These are phyloP conservation scores for Choristoneura fumiferana DNA, from an alignment of 1,140 invertebrate genomes.

Conservation along the genomic window DNA sequence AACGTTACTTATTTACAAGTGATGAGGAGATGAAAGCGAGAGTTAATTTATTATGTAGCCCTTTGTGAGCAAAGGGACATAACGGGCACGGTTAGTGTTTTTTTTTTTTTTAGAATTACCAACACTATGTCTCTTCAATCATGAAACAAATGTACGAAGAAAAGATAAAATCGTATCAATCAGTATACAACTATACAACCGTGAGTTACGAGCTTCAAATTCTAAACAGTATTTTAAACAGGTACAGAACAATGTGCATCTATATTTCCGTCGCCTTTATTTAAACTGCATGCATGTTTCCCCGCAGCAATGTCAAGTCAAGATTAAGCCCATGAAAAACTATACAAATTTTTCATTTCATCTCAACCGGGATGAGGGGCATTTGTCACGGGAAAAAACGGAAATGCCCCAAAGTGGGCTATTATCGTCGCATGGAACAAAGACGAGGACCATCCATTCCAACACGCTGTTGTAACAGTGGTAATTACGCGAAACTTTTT, in stretches of 20 bases:
- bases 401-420: constrained; percentile 16
- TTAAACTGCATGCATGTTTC: background rate
- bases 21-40: background rate
- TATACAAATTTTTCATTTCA: constrained; percentile 15
- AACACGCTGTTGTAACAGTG: background rate
- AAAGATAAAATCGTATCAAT: too few species aligned
- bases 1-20: constrained; percentile 1
- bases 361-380: constrained; percentile 10
- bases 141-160: too few species aligned
- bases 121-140: too few species aligned
- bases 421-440: constrained; percentile 17
- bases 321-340: constrained; percentile 17
- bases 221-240: too few species aligned
- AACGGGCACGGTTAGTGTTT: too few species aligned
- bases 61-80: too few species aligned
- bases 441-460: constrained; percentile 11
- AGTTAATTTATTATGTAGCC: background rate
- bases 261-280: too few species aligned
- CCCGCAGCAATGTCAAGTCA: background rate
- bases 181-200: too few species aligned
- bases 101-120: too few species aligned
- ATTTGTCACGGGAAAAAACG: constrained; percentile 15
- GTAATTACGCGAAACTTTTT: constrained; percentile 14
- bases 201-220: too few species aligned
- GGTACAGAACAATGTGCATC: too few species aligned